Conservation (phyloP, 2,888 invertebrate species). For the Diarsia brunnea region DNA sequence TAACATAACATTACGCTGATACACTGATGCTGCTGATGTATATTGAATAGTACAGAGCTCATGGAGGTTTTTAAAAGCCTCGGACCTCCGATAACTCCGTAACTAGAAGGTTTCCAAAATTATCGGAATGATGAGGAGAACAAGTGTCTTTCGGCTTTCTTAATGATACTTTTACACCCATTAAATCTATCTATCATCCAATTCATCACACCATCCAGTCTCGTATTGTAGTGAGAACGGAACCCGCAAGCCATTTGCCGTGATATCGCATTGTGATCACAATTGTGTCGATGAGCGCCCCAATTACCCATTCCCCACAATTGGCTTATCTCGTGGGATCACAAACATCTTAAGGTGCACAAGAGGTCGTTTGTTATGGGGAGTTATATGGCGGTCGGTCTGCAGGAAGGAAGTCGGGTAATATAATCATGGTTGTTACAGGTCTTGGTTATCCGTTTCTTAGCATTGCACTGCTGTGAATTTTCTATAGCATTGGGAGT, state of each 20-base stretch:
- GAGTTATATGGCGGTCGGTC: neutral
- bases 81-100: too few relatives aligned
- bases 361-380: constrained; percentile 18
- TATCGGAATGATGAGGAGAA: too few relatives aligned
- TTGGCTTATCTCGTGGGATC: constrained; percentile 46
- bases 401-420: constrained; percentile 4
- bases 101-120: too few relatives aligned
- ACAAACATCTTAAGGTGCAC: constrained; percentile 31
- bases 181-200: neutral
- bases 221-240: neutral
- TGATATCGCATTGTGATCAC: constrained; percentile 51
- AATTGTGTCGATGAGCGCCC: constrained; percentile 51
- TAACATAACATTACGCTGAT: too few relatives aligned
- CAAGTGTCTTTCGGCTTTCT: too few relatives aligned
- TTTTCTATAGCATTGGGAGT: neutral
- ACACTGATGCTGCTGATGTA: too few relatives aligned
- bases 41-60: too few relatives aligned
- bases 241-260: constrained; percentile 43
- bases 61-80: too few relatives aligned
- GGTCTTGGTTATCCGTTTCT: neutral
- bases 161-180: too few relatives aligned
- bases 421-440: constrained; percentile 19
- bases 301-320: constrained; percentile 53
- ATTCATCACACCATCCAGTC: neutral
- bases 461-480: neutral